Base-by-base conservation (phyloP, 2,113 vertebrate genomes). In the Jaculus jaculus region DNA sequence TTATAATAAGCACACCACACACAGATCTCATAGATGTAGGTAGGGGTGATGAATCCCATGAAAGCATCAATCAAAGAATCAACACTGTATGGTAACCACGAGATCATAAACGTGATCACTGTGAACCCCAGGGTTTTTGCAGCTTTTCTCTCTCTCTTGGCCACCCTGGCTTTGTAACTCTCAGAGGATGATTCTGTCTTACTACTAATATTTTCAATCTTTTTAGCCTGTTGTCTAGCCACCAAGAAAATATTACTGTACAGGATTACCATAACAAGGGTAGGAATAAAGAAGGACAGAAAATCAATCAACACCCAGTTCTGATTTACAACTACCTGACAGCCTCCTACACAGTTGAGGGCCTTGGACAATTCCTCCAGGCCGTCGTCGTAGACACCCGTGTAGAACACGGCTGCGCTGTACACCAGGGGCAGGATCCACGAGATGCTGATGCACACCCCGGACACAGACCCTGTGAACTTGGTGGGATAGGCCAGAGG, bases 1-100 rank as follows among this genome's bases (percentile, higher is more conserved):
- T 95, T 95, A 73, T 93, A 94, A 68, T 94, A 96, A 87, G 84
- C 81, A 81, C 84, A 89, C 94, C 97, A 96, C 71, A 34, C 86
- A 72, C 66, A 92, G 26, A 96, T 96, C 87, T 96, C 94, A 47
- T 96, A 97, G 42, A 93, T 75, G 24, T 87, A 94, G 23, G 92
- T 39, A 3, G 92, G 94, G 3, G 92, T 97, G 32, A 90, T 89
- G 42, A 96, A 95, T 21, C 85, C 92, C 68, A 87, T 68, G 3
- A 91, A 97, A 10, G 93, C 68, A 87, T 96, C 94, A 5, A 94
- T 73, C 30, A 96, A n/a, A 18, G 81, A 89, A 17, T 96, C 90
- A 84, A 83, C 88, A 26, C 60, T 84, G 7, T 94, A 97, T 0
- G 81, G 95, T 69, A 96, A n/a, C 94, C 92, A 87, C 0, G 90